Base-by-base conservation (phyloP, 1,140 invertebrate genomes). In the Ericerus pela region DNA sequence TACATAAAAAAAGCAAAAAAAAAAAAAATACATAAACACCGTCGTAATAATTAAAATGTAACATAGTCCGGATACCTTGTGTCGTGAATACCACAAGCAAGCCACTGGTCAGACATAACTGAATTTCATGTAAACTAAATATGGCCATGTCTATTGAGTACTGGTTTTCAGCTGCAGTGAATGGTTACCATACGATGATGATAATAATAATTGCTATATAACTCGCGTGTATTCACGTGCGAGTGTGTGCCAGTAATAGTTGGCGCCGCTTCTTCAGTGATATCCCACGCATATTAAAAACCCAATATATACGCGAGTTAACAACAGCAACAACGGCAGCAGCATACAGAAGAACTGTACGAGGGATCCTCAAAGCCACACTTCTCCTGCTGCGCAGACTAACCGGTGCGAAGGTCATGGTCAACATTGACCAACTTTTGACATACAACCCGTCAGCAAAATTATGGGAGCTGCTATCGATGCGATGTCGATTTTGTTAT, bases 281-380 rank as follows among this genome's bases (percentile, higher is more conserved):
- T 47, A 47, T 47, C 41, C 41, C 41, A 47, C 41, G 41, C 41
- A 47, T 47, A 47, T 47, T 47, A 47, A 47, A 47, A 47, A n/a
- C n/a, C n/a, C 41, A 47, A 47, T 47, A 8, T 18, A 47, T 8
- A 16, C 41, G 30, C 30, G n/a, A n/a, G n/a, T n/a, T n/a, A n/a
- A n/a, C n/a, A n/a, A n/a, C n/a, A n/a, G n/a, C n/a, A n/a, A n/a
- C n/a, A n/a, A n/a, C n/a, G n/a, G n/a, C n/a, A n/a, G n/a, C n/a
- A n/a, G n/a, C n/a, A n/a, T n/a, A n/a, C n/a, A n/a, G n/a, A n/a
- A n/a, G n/a, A n/a, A n/a, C n/a, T n/a, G n/a, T n/a, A n/a, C n/a
- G n/a, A 33, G 30, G 30, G 30, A 33, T 8, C 30, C 30, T 33
- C 30, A 33, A 33, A 33, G 30, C 30, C n/a, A 8, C 8, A 33